phyloP scores from a whole-genome alignment of 2,888 invertebrate genomes.

The Cephonodes hylas region DNA sequence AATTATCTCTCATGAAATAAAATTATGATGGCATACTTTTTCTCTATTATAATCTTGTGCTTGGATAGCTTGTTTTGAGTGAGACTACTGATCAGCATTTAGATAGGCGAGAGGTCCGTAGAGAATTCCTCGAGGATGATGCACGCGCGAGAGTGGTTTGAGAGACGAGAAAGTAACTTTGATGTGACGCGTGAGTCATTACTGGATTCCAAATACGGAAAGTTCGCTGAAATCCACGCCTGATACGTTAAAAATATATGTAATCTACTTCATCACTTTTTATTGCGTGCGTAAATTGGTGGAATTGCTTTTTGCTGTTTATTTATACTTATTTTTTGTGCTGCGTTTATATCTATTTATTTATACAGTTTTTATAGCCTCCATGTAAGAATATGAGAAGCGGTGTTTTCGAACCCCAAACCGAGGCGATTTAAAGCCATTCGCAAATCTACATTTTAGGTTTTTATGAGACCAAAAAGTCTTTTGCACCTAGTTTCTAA shows the following conservation, averaged over 20 bases:
- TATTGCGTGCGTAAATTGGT: background rate
- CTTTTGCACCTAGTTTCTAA: no score
- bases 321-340: no score
- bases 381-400: no score
- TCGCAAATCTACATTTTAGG: no score
- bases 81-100: background rate
- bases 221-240: constrained; percentile 12
- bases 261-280: constrained; percentile 9
- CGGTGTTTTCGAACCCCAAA: no score
- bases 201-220: constrained; percentile 25
- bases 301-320: background rate
- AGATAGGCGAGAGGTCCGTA: constrained; percentile 4
- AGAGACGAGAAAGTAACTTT: constrained; percentile 33
- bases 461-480: no score
- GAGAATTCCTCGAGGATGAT: constrained; percentile 33
- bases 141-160: constrained; percentile 35
- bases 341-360: no score
- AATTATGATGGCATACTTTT: no score
- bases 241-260: constrained; percentile 13
- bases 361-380: no score
- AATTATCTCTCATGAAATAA: no score
- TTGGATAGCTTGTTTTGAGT: background rate
- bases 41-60: no score
- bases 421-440: no score
- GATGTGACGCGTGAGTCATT: constrained; percentile 34